These are phyloP conservation scores for Bedellia somnulentella DNA, from an alignment of 2,888 invertebrate species.

Conservation along the genomic window DNA sequence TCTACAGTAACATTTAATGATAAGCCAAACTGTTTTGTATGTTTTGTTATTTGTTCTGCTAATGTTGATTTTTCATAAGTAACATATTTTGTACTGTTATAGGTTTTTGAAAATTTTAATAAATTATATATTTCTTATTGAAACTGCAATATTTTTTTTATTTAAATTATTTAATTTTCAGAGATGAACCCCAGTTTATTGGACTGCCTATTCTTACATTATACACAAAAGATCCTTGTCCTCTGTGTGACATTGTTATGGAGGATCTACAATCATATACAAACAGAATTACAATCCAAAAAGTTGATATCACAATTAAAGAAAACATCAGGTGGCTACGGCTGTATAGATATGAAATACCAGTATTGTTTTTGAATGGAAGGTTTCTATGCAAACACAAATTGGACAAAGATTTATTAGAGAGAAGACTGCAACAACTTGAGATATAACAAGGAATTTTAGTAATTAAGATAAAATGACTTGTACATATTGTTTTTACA, in stretches of 20 bases:
- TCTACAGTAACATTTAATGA: no score
- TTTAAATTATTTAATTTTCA: slow-evolving; percentile 21
- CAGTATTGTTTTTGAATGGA: slow-evolving; percentile 84
- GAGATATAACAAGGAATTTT: no score
- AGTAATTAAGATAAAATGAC: slow-evolving; percentile 1
- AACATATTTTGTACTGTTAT: no score
- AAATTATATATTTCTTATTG: neutral
- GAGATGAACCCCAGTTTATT: slow-evolving; percentile 29
- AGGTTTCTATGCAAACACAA: slow-evolving; percentile 78
- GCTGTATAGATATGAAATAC: slow-evolving; percentile 82
- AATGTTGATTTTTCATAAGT: no score
- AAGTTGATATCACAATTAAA: slow-evolving; percentile 74
- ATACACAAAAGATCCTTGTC: slow-evolving; percentile 81
- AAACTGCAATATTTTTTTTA: neutral
- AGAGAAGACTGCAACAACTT: slow-evolving; percentile 44
- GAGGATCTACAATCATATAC: slow-evolving; percentile 63
- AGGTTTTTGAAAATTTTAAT: no score
- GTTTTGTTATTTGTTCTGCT: no score
- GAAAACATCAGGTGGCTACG: slow-evolving; percentile 73
- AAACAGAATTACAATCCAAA: slow-evolving; percentile 66
- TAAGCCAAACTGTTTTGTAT: no score
- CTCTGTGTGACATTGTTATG: slow-evolving; percentile 79
- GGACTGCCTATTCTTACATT: slow-evolving; percentile 69
- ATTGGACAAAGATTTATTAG: slow-evolving; percentile 62
- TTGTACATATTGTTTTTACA: no score